Conservation (phyloP, 2,888 invertebrate genomes). For the Tetragonisca angustula region DNA sequence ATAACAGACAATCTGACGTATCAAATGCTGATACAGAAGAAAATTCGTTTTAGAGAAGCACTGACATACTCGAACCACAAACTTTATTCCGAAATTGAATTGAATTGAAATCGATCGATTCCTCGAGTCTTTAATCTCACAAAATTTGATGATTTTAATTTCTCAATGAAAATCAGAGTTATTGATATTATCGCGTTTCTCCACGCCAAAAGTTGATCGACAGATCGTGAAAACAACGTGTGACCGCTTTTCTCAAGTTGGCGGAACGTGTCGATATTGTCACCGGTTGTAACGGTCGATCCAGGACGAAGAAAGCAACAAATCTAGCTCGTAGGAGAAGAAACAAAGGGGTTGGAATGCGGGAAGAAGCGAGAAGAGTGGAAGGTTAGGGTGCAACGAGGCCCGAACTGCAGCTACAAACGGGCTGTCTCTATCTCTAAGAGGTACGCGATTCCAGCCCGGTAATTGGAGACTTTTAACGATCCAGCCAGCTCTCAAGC, state of each 20-base stretch:
- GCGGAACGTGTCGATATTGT: constrained; percentile 7
- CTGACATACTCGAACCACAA: too few relatives aligned
- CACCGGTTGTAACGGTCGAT: constrained; percentile 5
- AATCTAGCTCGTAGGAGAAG: not conserved
- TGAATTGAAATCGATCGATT: too few relatives aligned
- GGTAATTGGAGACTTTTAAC: constrained; percentile 78
- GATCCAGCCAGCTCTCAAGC: constrained; percentile 65
- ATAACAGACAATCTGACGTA: too few relatives aligned
- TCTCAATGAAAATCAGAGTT: too few relatives aligned
- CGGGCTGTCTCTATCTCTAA: constrained; percentile 31
- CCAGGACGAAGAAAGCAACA: constrained; percentile 5
- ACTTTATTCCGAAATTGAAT: too few relatives aligned
- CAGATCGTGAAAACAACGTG: not conserved
- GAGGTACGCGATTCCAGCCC: constrained; percentile 62
- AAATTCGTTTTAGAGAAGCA: not conserved
- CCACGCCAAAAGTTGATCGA: too few relatives aligned
- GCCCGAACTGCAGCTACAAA: constrained; percentile 45
- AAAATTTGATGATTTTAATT: too few relatives aligned
- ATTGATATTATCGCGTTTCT: too few relatives aligned
- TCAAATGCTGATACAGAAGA: not conserved
- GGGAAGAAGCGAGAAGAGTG: constrained; percentile 50
- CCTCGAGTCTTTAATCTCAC: too few relatives aligned
- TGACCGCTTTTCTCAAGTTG: constrained; percentile 46
- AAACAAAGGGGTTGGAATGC: not conserved
- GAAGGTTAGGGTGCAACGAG: constrained; percentile 61